Percentiles rank a stretch among this genome's conserved stretches.
Evolutionary conservation across 1,140 invertebrate species (phyloP).

Genomic region (Drosophila sulfurigaster): DNA sequence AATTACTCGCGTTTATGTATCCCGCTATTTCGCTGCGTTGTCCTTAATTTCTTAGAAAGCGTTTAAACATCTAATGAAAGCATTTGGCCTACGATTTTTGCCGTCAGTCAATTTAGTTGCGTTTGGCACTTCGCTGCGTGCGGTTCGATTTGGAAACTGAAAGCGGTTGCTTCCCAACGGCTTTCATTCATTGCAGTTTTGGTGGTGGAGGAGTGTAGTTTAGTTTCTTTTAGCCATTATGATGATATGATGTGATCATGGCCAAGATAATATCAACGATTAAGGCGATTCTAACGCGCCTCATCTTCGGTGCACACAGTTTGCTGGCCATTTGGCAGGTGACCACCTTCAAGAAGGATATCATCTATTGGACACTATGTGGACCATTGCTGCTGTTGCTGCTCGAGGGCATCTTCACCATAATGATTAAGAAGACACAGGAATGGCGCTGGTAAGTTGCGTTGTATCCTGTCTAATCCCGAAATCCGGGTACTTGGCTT

Average conservation of each 20-base stretch:
- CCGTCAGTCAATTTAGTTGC: conserved; percentile 71
- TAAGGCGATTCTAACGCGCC: conserved; percentile 92
- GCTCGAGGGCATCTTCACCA: conserved; percentile 93
- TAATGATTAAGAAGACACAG: conserved; percentile 93
- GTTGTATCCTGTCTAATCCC: conserved; percentile 9
- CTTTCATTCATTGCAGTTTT: neutral
- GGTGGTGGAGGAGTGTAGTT: neutral
- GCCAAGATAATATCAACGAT: conserved; percentile 91
- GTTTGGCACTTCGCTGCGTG: conserved; percentile 68
- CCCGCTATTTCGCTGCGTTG: conserved; percentile 67
- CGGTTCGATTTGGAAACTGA: conserved; percentile 63
- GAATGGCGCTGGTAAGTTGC: conserved; percentile 93
- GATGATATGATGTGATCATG: conserved; percentile 84
- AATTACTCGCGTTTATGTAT: conserved; percentile 67
- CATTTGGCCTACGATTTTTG: conserved; percentile 64
- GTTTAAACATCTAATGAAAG: conserved; percentile 82
- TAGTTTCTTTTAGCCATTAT: neutral
- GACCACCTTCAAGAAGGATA: conserved; percentile 89
- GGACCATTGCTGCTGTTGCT: conserved; percentile 90
- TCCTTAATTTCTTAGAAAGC: conserved; percentile 83
- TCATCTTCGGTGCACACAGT: conserved; percentile 92
- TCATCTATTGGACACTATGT: conserved; percentile 91
- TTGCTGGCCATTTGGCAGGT: conserved; percentile 93
- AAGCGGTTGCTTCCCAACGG: conserved; percentile 9
- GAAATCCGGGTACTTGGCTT: neutral